These are phyloP conservation scores for Procambarus clarkii DNA, from an alignment of 1,140 invertebrate genomes.

Conservation along the genomic window DNA sequence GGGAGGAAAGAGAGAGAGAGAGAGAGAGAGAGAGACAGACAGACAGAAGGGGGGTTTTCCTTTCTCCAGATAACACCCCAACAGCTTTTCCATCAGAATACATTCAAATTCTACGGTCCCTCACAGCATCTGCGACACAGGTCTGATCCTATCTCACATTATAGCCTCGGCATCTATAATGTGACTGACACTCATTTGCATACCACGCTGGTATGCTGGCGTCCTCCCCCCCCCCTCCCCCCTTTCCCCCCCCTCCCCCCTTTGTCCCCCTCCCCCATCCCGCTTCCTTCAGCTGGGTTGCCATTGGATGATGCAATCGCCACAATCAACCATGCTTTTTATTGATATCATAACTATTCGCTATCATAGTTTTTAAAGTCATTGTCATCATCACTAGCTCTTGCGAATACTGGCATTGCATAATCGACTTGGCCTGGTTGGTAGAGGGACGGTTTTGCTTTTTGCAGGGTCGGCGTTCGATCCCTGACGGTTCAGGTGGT, in stretches of 20 bases:
- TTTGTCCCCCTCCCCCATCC: neutral
- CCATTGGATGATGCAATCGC: no score
- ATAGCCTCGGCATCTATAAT: constrained; percentile 35
- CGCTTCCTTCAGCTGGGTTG: no score
- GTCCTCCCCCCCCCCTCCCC: neutral
- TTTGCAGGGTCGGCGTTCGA: no score
- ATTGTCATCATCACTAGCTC: no score
- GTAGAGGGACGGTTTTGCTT: no score
- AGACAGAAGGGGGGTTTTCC: neutral
- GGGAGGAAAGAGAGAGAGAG: neutral
- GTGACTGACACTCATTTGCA: constrained; percentile 49
- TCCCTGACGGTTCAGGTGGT: no score
- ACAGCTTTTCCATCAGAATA: constrained; percentile 34
- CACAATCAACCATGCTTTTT: no score
- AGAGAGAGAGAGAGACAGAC: neutral
- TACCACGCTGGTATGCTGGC: constrained; percentile 39
- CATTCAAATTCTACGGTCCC: neutral
- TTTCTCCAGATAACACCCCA: constrained; percentile 19
- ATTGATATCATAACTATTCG: no score
- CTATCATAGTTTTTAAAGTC: no score
- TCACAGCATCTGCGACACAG: constrained; percentile 29
- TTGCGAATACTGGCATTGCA: no score
- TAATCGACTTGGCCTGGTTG: no score
- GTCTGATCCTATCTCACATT: constrained; percentile 42
- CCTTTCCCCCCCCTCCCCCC: no score